Conservation (phyloP, 2,888 invertebrate genomes). For the Lasioglossum calceatum region DNA sequence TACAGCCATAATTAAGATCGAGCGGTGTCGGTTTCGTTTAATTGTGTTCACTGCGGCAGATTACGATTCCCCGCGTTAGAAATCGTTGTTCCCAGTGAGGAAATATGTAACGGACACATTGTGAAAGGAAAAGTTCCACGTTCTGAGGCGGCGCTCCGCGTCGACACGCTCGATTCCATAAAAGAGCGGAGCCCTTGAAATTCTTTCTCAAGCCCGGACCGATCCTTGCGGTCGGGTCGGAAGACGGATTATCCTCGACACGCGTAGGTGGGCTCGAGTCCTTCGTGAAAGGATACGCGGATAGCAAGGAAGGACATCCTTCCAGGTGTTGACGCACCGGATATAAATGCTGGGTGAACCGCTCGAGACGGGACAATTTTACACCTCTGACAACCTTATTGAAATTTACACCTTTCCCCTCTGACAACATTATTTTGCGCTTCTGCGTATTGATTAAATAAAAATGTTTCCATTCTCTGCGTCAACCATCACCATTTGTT, state of each 20-base stretch:
- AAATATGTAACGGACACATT: background rate
- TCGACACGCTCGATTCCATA: slow-evolving; percentile 3
- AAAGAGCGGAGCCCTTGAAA: slow-evolving; percentile 57
- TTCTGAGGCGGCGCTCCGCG: background rate
- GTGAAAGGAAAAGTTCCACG: slow-evolving; percentile 53
- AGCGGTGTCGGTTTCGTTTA: background rate
- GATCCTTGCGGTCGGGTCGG: slow-evolving; percentile 35
- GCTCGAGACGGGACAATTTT: background rate
- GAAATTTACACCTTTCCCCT: background rate
- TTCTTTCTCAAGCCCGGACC: slow-evolving; percentile 20
- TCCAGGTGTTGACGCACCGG: slow-evolving; percentile 8
- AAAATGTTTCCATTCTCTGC: background rate
- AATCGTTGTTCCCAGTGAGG: slow-evolving; percentile 1
- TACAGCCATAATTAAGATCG: background rate
- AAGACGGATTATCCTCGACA: slow-evolving; percentile 44
- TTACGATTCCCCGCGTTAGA: slow-evolving; percentile 5
- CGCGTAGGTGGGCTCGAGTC: slow-evolving; percentile 16
- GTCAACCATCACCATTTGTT: background rate
- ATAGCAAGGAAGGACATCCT: slow-evolving; percentile 4
- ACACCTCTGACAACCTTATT: background rate
- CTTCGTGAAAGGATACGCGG: slow-evolving; percentile 24
- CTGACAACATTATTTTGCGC: background rate
- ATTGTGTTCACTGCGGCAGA: background rate
- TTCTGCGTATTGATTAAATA: background rate
- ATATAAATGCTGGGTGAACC: slow-evolving; percentile 17